These are phyloP conservation scores for Dissostichus mawsoni DNA, from an alignment of 2,113 vertebrate genomes.

Conservation along the genomic window DNA sequence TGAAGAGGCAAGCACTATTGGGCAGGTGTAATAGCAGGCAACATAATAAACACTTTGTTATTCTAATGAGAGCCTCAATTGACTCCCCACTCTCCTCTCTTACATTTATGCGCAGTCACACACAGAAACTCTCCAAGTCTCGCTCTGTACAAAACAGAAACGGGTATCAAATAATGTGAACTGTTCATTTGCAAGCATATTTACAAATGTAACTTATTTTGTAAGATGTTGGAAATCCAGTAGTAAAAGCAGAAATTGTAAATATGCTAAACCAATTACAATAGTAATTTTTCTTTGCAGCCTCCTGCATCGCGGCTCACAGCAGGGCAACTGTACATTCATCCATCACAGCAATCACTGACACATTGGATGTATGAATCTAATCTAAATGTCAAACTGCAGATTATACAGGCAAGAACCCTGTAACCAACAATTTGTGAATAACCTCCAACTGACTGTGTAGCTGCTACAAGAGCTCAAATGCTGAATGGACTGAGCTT, in stretches of 20 bases:
- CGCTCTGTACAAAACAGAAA: background rate
- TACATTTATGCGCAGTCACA: slow-evolving; percentile 9
- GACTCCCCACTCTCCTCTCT: background rate
- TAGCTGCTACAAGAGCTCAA: background rate
- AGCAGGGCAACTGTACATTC: slow-evolving; percentile 18
- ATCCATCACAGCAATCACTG: slow-evolving; percentile 47
- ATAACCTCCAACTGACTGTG: slow-evolving; percentile 29
- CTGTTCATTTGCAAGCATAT: background rate
- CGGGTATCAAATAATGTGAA: too few relatives aligned
- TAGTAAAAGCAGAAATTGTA: slow-evolving; percentile 22
- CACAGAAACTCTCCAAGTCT: background rate
- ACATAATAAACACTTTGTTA: slow-evolving; percentile 14
- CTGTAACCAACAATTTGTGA: slow-evolving; percentile 28
- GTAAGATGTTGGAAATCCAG: background rate
- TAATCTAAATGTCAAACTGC: slow-evolving; percentile 33
- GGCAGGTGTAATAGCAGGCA: background rate
- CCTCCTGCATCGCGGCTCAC: slow-evolving; percentile 30
- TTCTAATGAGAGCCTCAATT: slow-evolving; percentile 2
- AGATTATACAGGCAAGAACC: slow-evolving; percentile 15
- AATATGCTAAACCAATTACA: slow-evolving; percentile 51
- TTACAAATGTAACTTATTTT: background rate
- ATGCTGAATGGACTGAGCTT: background rate
- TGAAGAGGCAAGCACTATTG: slow-evolving; percentile 18
- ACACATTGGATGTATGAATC: slow-evolving; percentile 31
- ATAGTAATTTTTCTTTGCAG: slow-evolving; percentile 37